These are phyloP conservation scores for Semaprochilodus insignis DNA, from an alignment of 2,797 vertebrate genomes.

Conservation along the genomic window DNA sequence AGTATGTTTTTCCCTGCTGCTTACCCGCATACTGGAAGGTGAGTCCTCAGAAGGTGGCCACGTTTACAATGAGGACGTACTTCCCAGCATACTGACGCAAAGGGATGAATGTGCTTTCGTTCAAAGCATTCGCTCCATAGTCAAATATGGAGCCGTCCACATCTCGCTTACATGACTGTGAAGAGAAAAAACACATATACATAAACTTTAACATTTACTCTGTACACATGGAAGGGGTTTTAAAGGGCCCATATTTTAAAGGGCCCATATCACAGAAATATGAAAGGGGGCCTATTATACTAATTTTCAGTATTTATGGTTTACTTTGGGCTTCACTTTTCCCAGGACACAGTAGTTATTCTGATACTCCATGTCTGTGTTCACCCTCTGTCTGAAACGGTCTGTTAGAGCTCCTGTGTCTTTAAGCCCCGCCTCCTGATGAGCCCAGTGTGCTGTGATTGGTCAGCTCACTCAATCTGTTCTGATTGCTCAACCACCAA, in stretches of 20 bases:
- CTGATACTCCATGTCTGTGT: too few species aligned
- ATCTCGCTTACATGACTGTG: slow-evolving; percentile 75
- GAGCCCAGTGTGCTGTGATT: too few species aligned
- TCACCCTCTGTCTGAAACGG: too few species aligned
- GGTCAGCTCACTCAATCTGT: too few species aligned
- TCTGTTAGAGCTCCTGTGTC: too few species aligned
- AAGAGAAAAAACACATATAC: slow-evolving; percentile 49
- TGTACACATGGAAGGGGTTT: not conserved
- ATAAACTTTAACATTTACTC: slow-evolving; percentile 32
- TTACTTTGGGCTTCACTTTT: too few species aligned
- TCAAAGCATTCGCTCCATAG: slow-evolving; percentile 81
- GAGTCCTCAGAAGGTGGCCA: slow-evolving; percentile 91
- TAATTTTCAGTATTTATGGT: too few species aligned
- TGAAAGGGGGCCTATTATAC: too few species aligned
- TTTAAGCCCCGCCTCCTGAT: too few species aligned
- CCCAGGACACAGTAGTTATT: too few species aligned
- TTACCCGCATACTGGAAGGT: slow-evolving; percentile 91
- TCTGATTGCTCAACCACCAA: too few species aligned
- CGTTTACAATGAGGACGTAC: slow-evolving; percentile 89
- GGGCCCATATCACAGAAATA: too few species aligned
- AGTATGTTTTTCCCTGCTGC: slow-evolving; percentile 16
- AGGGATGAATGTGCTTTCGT: slow-evolving; percentile 75
- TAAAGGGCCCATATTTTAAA: not conserved
- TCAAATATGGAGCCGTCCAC: slow-evolving; percentile 80
- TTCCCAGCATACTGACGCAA: slow-evolving; percentile 83